Evolutionary conservation across 2,888 invertebrate genomes (phyloP).

Genomic region (Synergus itoensis): DNA sequence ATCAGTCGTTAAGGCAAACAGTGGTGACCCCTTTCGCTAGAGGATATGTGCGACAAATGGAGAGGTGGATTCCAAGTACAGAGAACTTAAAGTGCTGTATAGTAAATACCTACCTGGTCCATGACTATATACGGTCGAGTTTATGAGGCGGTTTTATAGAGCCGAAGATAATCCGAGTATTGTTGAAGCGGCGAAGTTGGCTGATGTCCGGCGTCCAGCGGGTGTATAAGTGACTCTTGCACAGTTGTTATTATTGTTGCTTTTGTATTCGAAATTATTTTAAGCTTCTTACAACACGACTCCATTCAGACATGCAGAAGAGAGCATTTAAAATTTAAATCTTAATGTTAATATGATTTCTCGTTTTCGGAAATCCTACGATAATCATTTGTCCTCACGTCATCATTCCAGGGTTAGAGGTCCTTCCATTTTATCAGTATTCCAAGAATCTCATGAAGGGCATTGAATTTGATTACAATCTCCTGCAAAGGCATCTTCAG

Average conservation of each 20-base stretch:
- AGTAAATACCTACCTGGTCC: constrained; percentile 8
- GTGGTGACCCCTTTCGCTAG: not conserved
- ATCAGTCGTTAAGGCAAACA: constrained; percentile 22
- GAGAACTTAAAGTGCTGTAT: constrained; percentile 23
- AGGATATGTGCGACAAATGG: constrained; percentile 25
- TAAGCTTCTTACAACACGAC: constrained; percentile 59
- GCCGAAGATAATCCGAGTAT: constrained; percentile 65
- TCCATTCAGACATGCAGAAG: not conserved
- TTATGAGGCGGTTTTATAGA: constrained; percentile 62
- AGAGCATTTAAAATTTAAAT: not conserved
- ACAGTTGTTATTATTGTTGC: constrained; percentile 57
- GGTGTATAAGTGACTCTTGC: constrained; percentile 16
- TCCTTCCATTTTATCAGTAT: constrained; percentile 6
- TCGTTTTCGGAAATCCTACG: not conserved
- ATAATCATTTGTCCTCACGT: not conserved
- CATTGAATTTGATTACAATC: constrained; percentile 20
- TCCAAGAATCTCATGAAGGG: not conserved
- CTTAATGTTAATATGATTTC: no score
- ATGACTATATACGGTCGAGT: constrained; percentile 49
- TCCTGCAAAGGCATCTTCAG: not conserved
- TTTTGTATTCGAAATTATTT: constrained; percentile 61
- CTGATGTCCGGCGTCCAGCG: constrained; percentile 58
- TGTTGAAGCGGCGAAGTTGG: constrained; percentile 55
- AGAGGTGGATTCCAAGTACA: constrained; percentile 15
- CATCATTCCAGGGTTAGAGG: not conserved